Percentiles rank a stretch among this genome's conserved stretches.
These are phyloP conservation scores for Synanthedon andrenaeformis DNA, from an alignment of 2,888 invertebrate genomes.

Conservation along the genomic window DNA sequence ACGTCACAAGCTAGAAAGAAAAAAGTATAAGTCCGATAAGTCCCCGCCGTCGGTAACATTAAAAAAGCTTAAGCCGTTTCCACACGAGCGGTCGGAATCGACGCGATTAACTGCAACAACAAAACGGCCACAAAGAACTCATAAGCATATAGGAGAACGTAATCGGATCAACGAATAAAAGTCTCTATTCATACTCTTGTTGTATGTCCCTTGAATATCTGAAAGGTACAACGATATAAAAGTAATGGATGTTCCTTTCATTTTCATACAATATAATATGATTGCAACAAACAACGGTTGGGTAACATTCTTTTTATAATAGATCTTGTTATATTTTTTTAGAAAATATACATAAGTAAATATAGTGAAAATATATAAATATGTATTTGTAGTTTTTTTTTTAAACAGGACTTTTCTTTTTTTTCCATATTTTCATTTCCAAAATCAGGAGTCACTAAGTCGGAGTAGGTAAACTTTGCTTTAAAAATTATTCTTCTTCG, in stretches of 20 bases:
- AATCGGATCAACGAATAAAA: slow-evolving; percentile 64
- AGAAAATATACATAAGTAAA: too few species aligned
- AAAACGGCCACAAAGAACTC: slow-evolving; percentile 54
- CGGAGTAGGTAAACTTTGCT: too few species aligned
- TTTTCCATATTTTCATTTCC: too few species aligned
- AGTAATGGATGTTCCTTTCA: slow-evolving; percentile 17
- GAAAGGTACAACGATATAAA: slow-evolving; percentile 2
- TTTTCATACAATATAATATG: slow-evolving; percentile 9
- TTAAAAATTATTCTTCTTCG: too few species aligned
- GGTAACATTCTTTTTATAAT: too few species aligned
- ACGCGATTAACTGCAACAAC: slow-evolving; percentile 42
- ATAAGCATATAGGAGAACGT: slow-evolving; percentile 55
- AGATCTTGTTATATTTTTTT: too few species aligned
- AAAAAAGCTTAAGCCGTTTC: slow-evolving; percentile 11
- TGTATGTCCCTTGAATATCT: slow-evolving; percentile 4
- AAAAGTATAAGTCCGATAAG: background rate
- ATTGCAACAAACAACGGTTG: too few species aligned
- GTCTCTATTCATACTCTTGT: slow-evolving; percentile 13
- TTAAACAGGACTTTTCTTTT: too few species aligned
- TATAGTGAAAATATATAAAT: too few species aligned
- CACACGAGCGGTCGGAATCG: slow-evolving; percentile 40
- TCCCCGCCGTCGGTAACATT: background rate
- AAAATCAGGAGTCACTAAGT: too few species aligned
- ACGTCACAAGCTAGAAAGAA: too few species aligned
- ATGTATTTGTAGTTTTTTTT: too few species aligned